Evolutionary conservation across 2,797 vertebrate genomes (phyloP).

Genomic region (Catostomus latipinnis): DNA sequence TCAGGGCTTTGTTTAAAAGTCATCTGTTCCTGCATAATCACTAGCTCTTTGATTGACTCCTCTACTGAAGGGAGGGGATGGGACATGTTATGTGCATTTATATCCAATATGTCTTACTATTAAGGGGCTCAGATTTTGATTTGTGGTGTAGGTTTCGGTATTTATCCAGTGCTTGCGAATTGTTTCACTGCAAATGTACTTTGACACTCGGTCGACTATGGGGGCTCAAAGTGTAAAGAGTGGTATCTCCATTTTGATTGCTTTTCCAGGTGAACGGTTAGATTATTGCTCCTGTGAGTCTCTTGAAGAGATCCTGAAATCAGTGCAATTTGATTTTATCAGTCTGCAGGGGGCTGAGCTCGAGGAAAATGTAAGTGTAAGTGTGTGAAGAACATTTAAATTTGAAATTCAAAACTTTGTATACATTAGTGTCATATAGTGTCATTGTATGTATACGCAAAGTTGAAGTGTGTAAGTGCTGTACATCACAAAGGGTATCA

Average conservation of each 20-base stretch:
- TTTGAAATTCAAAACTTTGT: not conserved
- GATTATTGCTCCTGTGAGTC: constrained; percentile 81
- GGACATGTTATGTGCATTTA: constrained; percentile 31
- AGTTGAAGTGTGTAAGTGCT: no score
- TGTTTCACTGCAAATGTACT: not conserved
- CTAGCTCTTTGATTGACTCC: constrained; percentile 68
- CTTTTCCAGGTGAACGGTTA: constrained; percentile 79
- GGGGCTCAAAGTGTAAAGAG: constrained; percentile 73
- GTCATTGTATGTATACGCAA: not conserved
- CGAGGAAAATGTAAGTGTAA: constrained; percentile 82
- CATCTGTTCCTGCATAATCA: constrained; percentile 70
- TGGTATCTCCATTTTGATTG: constrained; percentile 76
- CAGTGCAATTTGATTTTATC: constrained; percentile 81
- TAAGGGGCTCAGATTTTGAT: constrained; percentile 18
- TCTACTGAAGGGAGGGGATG: constrained; percentile 38
- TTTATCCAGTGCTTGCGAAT: not conserved
- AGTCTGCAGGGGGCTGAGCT: constrained; percentile 80
- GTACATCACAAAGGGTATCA: no score
- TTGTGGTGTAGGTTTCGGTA: constrained; percentile 8
- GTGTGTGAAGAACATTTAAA: not conserved
- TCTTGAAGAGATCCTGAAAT: constrained; percentile 83
- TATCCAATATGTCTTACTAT: constrained; percentile 38
- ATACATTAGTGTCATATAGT: not conserved
- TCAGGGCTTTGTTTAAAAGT: constrained; percentile 70
- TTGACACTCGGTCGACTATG: constrained; percentile 5